A percentile compares a stretch with the other conserved stretches of the same genome.
These are phyloP conservation scores for Poeciliopsis gracilis DNA, from an alignment of 2,797 vertebrate genomes.

Conservation along the genomic window DNA sequence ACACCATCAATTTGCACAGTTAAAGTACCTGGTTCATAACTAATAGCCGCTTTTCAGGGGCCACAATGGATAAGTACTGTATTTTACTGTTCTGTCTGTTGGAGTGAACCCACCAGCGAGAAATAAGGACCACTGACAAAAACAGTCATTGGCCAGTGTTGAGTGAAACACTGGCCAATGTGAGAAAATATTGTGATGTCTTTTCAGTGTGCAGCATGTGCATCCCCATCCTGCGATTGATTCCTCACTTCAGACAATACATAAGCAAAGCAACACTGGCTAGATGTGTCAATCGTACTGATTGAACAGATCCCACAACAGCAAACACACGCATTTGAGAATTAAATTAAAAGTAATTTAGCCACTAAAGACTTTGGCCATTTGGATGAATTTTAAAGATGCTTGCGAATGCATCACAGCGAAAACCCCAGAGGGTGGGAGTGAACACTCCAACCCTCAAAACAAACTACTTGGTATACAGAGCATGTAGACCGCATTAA, in stretches of 20 bases:
- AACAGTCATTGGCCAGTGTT: too few relatives aligned
- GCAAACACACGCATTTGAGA: constrained; percentile 8
- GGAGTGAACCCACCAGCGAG: constrained; percentile 29
- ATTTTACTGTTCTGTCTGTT: constrained; percentile 39
- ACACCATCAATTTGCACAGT: background rate
- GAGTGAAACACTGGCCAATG: constrained; percentile 35
- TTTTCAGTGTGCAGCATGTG: background rate
- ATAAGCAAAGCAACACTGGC: background rate
- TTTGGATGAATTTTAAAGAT: constrained; percentile 30
- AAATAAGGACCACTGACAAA: constrained; percentile 27
- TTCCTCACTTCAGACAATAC: background rate
- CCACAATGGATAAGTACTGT: constrained; percentile 21
- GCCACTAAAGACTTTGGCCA: constrained; percentile 26
- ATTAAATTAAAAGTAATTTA: constrained; percentile 47
- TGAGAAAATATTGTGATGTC: constrained; percentile 9
- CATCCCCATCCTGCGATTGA: background rate
- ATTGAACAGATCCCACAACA: constrained; percentile 22
- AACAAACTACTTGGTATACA: constrained; percentile 36
- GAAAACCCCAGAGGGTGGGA: background rate
- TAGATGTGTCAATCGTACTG: constrained; percentile 34
- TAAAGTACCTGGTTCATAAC: constrained; percentile 13
- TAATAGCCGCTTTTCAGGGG: constrained; percentile 21
- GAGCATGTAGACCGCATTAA: constrained; percentile 1
- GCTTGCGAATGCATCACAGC: constrained; percentile 25
- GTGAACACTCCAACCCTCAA: background rate